phyloP scores from a whole-genome alignment of 2,113 vertebrate genomes.

The Neotragus moschatus region DNA sequence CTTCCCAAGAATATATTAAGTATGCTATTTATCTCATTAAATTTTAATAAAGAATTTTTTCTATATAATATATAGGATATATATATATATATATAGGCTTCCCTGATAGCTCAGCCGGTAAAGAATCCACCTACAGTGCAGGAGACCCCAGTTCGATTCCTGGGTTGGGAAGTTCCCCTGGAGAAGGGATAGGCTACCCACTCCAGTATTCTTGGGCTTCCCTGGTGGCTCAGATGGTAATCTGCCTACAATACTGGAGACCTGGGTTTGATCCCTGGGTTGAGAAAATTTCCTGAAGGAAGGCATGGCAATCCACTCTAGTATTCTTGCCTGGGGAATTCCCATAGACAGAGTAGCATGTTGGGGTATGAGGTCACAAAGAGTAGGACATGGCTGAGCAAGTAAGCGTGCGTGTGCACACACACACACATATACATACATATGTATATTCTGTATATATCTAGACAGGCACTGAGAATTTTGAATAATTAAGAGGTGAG shows the following conservation, averaged over 20 bases:
- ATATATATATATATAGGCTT: not conserved
- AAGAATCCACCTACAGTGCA: not conserved
- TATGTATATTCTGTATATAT: not conserved
- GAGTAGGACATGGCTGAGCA: not conserved
- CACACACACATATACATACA: not conserved
- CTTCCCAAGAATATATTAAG: not conserved
- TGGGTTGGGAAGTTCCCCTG: not conserved
- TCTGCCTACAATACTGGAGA: not conserved
- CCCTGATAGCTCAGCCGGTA: not conserved
- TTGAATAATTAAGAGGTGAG: not conserved
- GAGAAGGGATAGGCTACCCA: not conserved
- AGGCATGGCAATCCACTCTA: not conserved
- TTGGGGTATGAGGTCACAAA: not conserved
- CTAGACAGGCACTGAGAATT: not conserved
- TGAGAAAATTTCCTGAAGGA: not conserved
- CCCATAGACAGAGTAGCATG: not conserved
- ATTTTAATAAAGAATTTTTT: not conserved
- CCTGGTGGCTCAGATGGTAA: not conserved
- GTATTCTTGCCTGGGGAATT: not conserved
- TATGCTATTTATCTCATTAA: not conserved
- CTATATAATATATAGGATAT: not conserved
- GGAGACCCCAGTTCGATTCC: fast-evolving
- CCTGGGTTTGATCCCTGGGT: not conserved
- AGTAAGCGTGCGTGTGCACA: fast-evolving
- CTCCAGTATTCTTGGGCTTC: not conserved